Evolutionary conservation across 2,888 invertebrate genomes (phyloP).

Genomic region (Toxonevra muliebris): DNA sequence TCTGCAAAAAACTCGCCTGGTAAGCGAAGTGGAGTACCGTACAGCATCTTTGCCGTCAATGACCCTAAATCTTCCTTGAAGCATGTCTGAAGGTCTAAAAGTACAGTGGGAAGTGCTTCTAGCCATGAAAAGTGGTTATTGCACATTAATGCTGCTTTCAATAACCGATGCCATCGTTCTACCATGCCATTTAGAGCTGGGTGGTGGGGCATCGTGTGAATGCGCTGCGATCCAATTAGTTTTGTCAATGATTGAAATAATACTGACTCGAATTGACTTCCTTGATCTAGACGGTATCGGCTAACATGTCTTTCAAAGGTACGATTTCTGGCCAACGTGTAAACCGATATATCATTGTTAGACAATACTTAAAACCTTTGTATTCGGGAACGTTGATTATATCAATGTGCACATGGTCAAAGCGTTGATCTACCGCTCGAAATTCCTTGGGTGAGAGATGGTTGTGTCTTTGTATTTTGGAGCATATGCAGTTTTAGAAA

Average conservation of each 20-base stretch:
- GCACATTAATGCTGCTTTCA: slow-evolving; percentile 56
- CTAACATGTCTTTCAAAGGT: background rate
- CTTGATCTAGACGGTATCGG: slow-evolving; percentile 5
- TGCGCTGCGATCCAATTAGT: slow-evolving; percentile 3
- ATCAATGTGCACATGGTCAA: slow-evolving; percentile 63
- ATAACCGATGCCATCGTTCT: slow-evolving; percentile 59
- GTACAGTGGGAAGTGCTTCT: slow-evolving; percentile 39
- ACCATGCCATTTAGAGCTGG: slow-evolving; percentile 25
- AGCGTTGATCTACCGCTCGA: too few species aligned
- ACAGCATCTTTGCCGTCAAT: slow-evolving; percentile 53
- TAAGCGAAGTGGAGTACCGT: slow-evolving; percentile 48
- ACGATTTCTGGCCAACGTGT: slow-evolving; percentile 41
- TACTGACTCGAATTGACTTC: slow-evolving; percentile 9
- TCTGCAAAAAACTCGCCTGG: slow-evolving; percentile 43
- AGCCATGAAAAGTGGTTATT: slow-evolving; percentile 12
- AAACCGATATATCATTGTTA: slow-evolving; percentile 41
- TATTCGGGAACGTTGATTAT: slow-evolving; percentile 41
- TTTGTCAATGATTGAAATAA: slow-evolving; percentile 3
- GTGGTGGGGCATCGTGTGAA: background rate
- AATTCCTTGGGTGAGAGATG: too few species aligned
- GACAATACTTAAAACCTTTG: slow-evolving; percentile 51
- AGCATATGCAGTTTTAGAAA: too few species aligned
- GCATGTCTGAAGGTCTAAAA: slow-evolving; percentile 30
- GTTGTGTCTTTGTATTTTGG: too few species aligned
- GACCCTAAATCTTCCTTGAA: slow-evolving; percentile 51